These are phyloP conservation scores for Pachypsylla venusta DNA, from an alignment of 1,140 invertebrate species.

Conservation along the genomic window DNA sequence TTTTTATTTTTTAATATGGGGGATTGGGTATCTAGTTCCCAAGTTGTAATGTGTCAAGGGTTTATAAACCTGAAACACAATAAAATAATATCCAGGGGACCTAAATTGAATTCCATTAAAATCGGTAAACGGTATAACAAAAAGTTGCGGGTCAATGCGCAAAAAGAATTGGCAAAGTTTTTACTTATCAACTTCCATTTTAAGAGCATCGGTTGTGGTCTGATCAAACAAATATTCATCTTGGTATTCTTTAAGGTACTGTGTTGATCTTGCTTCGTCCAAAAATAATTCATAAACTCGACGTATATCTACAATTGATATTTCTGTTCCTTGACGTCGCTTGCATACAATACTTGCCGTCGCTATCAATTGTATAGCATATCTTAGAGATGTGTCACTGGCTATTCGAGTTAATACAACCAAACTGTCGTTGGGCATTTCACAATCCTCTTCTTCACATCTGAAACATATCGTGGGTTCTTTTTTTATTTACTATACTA, in stretches of 20 bases:
- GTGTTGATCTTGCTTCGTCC: conserved; percentile 81
- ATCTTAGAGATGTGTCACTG: conserved; percentile 81
- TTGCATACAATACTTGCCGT: conserved; percentile 78
- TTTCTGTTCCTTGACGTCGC: conserved; percentile 66
- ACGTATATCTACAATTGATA: conserved; percentile 24
- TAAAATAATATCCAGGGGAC: too few relatives aligned
- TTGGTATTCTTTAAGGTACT: conserved; percentile 91
- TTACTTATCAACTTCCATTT: neutral
- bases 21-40: too few relatives aligned
- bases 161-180: too few relatives aligned
- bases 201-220: conserved; percentile 30
- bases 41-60: too few relatives aligned
- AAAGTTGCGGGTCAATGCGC: too few relatives aligned
- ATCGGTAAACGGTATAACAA: too few relatives aligned
- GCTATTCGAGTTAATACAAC: conserved; percentile 84
- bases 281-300: conserved; percentile 85
- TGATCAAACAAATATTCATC: conserved; percentile 84
- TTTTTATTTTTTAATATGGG: too few relatives aligned
- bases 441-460: conserved; percentile 94
- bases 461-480: conserved; percentile 35
- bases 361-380: conserved; percentile 97
- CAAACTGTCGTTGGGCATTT: conserved; percentile 83
- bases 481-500: too few relatives aligned
- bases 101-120: too few relatives aligned
- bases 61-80: too few relatives aligned